These are phyloP conservation scores for Hypercompe scribonia DNA, from an alignment of 2,888 invertebrate genomes.

Conservation along the genomic window DNA sequence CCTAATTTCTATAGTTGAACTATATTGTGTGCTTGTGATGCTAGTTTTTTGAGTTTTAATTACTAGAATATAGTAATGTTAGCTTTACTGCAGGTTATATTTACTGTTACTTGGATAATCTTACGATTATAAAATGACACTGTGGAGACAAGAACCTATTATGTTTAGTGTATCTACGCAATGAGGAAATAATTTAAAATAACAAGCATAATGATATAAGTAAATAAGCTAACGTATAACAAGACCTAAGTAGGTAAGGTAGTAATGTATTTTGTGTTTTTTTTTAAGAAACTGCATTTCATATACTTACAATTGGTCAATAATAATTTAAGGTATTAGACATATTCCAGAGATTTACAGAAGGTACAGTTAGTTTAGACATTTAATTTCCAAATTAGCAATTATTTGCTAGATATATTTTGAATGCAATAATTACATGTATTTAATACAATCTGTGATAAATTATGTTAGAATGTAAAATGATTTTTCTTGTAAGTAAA, in stretches of 20 bases:
- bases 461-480: neutral
- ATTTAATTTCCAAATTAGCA: neutral
- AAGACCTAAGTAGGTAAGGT: neutral
- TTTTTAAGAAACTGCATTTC: neutral
- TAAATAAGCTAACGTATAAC: neutral
- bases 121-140: neutral
- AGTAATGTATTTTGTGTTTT: neutral
- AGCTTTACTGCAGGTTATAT: neutral
- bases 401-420: neutral
- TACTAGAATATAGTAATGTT: neutral
- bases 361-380: neutral
- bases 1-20: neutral
- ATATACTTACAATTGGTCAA: neutral
- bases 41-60: neutral
- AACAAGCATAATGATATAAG: neutral
- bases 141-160: no score
- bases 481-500: neutral
- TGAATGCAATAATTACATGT: neutral
- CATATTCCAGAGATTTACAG: neutral
- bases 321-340: neutral
- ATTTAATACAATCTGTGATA: neutral
- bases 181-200: neutral
- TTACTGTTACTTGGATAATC: neutral
- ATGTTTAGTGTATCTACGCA: neutral
- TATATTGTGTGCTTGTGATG: neutral